Evolutionary conservation across 2,888 invertebrate genomes (phyloP), one percentile per base, ranked within the genome.

Genomic region (Aspidapion aeneum): DNA sequence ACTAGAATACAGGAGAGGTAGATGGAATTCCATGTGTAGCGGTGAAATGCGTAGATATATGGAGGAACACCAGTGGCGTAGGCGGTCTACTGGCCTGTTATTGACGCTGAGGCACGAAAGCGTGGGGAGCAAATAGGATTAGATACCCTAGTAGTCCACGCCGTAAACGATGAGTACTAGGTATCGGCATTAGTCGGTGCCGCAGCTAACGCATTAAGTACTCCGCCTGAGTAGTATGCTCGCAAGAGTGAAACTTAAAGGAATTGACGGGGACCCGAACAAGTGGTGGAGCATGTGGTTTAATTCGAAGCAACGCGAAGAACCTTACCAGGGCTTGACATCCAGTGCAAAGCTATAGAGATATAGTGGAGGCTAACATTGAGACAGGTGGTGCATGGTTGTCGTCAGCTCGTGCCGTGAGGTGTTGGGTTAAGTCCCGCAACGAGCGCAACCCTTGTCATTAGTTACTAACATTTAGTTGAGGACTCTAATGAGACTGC

Each of bases 381-480:
- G n/a, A n/a, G n/a, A n/a, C n/a, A n/a, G n/a, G n/a, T n/a, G n/a
- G n/a, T 55, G 54, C 54, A 52, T 52, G 54, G 54, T n/a, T 52
- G 54, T 52, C 54, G 54, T 52, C 54, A 52, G 54, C 54, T 52
- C 54, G 54, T 52, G 54, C 54, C 54, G 54, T 52, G 54, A 52
- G 54, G 54, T 52, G 54, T 52, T 52, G 7, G 54, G 54, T 52
- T 52, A 52, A 52, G 54, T 52, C 54, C 55, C 9, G 19, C 5
- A 55, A 55, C 55, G 55, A 55, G 55, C 55, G 55, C 55, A 55
- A 55, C 55, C 55, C 55, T 19, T 55, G n/a, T 18, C 55, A 3
- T 55, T 55, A 18, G 55, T 55, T 55, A n/a, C 55, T n/a, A n/a
- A n/a, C 55, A 55, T 55, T 18, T 20, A 55, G 19, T 17, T 18